Conservation (phyloP, 2,797 vertebrate species). For the Ctenochaetus hawaiiensis region DNA sequence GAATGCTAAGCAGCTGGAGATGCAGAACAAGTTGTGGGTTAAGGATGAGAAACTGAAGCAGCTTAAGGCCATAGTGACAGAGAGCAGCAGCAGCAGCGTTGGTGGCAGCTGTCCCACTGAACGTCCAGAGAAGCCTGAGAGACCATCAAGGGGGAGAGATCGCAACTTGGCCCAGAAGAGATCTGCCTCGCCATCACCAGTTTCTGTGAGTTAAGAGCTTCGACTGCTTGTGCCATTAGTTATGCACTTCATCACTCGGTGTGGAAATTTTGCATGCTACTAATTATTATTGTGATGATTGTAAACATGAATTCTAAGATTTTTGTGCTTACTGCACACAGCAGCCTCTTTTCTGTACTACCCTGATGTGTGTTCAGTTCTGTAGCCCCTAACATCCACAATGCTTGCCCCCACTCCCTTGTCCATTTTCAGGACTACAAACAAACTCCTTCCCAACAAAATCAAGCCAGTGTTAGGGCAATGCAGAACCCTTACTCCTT, state of each 20-base stretch:
- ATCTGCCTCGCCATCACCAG: slow-evolving; percentile 86
- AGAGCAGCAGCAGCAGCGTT: slow-evolving; percentile 80
- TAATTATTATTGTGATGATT: slow-evolving; percentile 43
- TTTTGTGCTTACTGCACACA: slow-evolving; percentile 27
- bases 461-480: slow-evolving; percentile 73
- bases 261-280: slow-evolving; percentile 48
- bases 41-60: slow-evolving; percentile 99
- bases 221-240: background rate
- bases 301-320: background rate
- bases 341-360: slow-evolving; percentile 17
- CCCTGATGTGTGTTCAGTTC: slow-evolving; percentile 18
- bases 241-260: background rate
- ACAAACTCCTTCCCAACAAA: slow-evolving; percentile 71
- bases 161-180: slow-evolving; percentile 81
- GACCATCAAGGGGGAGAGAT: slow-evolving; percentile 90
- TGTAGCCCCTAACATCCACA: slow-evolving; percentile 70
- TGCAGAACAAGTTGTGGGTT: slow-evolving; percentile 99
- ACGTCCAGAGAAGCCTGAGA: slow-evolving; percentile 84
- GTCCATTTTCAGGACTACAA: slow-evolving; percentile 77
- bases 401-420: slow-evolving; percentile 71
- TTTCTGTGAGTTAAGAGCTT: slow-evolving; percentile 83
- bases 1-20: slow-evolving; percentile 95
- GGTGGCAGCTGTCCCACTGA: slow-evolving; percentile 54
- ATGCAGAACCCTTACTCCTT: slow-evolving; percentile 83
- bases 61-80: slow-evolving; percentile 95